These are phyloP conservation scores for Ceyx erithaca DNA, from an alignment of 2,797 vertebrate genomes.

Conservation along the genomic window DNA sequence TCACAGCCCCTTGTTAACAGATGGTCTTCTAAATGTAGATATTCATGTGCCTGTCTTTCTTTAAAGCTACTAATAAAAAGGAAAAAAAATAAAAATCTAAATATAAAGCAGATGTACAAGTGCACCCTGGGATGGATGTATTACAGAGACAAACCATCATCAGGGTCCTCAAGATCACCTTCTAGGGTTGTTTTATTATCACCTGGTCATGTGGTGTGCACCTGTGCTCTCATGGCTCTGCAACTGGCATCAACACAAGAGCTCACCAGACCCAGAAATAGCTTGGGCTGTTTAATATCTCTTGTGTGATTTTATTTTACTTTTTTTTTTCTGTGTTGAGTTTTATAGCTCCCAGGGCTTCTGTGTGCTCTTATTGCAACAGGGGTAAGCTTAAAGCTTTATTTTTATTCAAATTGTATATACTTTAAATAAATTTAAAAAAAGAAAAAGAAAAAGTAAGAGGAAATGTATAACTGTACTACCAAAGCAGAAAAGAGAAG, in stretches of 20 bases:
- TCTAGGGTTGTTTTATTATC: constrained; percentile 62
- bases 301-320: neutral
- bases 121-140: constrained; percentile 71
- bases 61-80: constrained; percentile 79
- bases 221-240: constrained; percentile 62
- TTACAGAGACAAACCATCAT: constrained; percentile 73
- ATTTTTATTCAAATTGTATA: neutral
- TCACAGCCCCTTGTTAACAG: constrained; percentile 69
- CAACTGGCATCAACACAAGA: constrained; percentile 43
- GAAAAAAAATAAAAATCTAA: neutral
- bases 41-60: constrained; percentile 66
- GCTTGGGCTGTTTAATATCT: neutral
- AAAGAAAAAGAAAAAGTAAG: neutral
- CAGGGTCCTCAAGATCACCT: constrained; percentile 57
- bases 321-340: neutral
- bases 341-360: constrained; percentile 8
- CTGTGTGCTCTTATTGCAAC: neutral
- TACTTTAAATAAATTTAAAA: neutral
- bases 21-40: constrained; percentile 72
- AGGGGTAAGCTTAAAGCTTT: neutral
- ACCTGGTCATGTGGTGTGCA: constrained; percentile 76
- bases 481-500: neutral
- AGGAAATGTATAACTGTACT: fast-evolving
- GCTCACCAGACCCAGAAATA: constrained; percentile 53
- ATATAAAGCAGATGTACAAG: constrained; percentile 78